Conservation (phyloP, 2,113 vertebrate species). For the Conger conger region DNA sequence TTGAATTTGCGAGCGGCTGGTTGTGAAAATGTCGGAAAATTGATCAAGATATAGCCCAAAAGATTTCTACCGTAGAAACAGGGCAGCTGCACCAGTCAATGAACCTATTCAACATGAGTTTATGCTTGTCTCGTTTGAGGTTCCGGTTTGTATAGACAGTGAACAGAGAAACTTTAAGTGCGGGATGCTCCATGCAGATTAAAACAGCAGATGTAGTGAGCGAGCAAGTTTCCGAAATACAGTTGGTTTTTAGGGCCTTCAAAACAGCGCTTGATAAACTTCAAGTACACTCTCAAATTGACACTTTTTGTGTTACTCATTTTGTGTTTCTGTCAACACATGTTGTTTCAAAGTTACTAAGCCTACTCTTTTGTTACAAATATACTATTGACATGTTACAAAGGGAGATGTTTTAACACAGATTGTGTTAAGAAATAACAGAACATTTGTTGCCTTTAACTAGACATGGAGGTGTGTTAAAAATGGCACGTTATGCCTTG, state of each 20-base stretch:
- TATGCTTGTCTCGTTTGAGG: conserved; percentile 53
- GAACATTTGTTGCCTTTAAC: too few species aligned
- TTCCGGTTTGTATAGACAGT: not conserved
- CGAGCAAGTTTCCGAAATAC: not conserved
- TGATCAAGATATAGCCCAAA: conserved; percentile 52
- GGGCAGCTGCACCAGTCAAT: conserved; percentile 69
- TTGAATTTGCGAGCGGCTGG: conserved; percentile 51
- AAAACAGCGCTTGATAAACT: too few species aligned
- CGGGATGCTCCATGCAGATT: not conserved
- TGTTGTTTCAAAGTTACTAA: too few species aligned
- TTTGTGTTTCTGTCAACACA: too few species aligned
- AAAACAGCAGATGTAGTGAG: not conserved
- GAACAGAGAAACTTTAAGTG: not conserved
- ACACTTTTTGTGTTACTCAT: too few species aligned
- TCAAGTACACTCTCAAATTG: not conserved
- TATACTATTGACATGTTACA: too few species aligned
- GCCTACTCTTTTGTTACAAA: too few species aligned
- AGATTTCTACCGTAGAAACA: conserved; percentile 60
- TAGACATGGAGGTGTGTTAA: too few species aligned
- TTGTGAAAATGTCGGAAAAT: conserved; percentile 25
- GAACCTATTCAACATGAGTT: conserved; percentile 69
- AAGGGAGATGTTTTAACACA: too few species aligned
- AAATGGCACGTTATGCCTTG: too few species aligned
- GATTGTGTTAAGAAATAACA: too few species aligned
- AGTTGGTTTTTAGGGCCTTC: too few species aligned